These are phyloP conservation scores for Bagarius yarrelli DNA, from an alignment of 2,113 vertebrate genomes.

Conservation along the genomic window DNA sequence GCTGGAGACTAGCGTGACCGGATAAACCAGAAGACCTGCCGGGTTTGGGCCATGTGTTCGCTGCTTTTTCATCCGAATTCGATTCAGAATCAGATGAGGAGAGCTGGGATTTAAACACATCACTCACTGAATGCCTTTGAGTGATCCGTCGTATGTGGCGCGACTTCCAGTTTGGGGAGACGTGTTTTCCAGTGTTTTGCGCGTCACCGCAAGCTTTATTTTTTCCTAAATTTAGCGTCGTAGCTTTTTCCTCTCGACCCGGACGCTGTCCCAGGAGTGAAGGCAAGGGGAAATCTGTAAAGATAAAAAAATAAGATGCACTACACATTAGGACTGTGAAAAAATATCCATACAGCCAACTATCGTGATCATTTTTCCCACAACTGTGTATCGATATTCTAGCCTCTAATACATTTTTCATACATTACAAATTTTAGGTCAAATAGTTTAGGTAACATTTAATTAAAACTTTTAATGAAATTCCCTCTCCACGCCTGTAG, in stretches of 20 bases:
- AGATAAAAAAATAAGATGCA: constrained; percentile 26
- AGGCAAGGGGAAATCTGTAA: constrained; percentile 83
- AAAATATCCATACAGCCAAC: no score
- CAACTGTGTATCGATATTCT: no score
- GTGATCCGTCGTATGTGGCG: constrained; percentile 74
- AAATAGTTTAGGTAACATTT: no score
- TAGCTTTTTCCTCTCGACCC: constrained; percentile 76
- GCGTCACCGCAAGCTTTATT: constrained; percentile 74
- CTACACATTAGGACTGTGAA: not conserved
- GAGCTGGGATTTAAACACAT: constrained; percentile 83
- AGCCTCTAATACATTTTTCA: no score
- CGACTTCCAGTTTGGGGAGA: constrained; percentile 72
- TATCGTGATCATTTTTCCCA: no score
- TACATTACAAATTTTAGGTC: not conserved
- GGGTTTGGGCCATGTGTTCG: constrained; percentile 59
- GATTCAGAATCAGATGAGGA: constrained; percentile 93
- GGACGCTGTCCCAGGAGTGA: constrained; percentile 74
- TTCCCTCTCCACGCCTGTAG: no score
- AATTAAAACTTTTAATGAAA: no score
- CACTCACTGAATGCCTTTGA: constrained; percentile 83
- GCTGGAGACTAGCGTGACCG: constrained; percentile 66
- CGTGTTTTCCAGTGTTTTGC: constrained; percentile 67
- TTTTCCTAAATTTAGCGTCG: constrained; percentile 73
- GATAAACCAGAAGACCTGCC: constrained; percentile 73
- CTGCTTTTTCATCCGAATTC: constrained; percentile 80